Percentiles rank a stretch among this genome's conserved stretches.
Conservation (phyloP, 2,888 invertebrate genomes). For the Lasioglossum calceatum region DNA sequence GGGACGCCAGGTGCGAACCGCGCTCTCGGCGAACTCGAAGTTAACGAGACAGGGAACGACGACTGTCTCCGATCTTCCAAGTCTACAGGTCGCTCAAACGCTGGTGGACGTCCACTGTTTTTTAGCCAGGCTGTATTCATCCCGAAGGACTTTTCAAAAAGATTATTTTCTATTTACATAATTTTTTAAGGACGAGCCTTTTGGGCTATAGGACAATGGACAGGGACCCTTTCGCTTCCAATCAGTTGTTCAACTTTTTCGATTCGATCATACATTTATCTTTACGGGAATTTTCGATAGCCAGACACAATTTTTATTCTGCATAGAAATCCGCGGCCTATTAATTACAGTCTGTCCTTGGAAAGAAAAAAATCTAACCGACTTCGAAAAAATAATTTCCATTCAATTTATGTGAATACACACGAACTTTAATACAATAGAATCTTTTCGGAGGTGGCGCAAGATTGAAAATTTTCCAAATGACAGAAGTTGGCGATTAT, state of each 20-base stretch:
- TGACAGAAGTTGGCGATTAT: too few relatives aligned
- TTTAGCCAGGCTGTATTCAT: background rate
- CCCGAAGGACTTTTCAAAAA: background rate
- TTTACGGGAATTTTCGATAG: background rate
- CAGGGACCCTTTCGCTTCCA: background rate
- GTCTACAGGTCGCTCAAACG: background rate
- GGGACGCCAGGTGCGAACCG: constrained; percentile 33
- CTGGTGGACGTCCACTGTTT: background rate
- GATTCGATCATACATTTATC: background rate
- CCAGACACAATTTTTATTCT: background rate
- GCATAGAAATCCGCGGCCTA: background rate
- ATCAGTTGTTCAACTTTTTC: background rate
- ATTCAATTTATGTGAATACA: too few relatives aligned
- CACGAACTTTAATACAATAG: too few relatives aligned
- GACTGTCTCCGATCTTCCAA: background rate
- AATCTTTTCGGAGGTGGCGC: too few relatives aligned
- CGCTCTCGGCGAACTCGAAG: background rate
- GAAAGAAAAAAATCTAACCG: background rate
- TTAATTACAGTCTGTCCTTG: too few relatives aligned
- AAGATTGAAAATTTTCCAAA: too few relatives aligned
- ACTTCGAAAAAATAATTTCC: too few relatives aligned
- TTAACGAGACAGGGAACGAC: constrained; percentile 9
- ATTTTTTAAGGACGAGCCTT: background rate
- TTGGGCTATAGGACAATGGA: background rate
- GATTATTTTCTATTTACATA: background rate